Base-by-base conservation (phyloP, 2,113 vertebrate genomes). In the Gnathonemus longibarbis region DNA sequence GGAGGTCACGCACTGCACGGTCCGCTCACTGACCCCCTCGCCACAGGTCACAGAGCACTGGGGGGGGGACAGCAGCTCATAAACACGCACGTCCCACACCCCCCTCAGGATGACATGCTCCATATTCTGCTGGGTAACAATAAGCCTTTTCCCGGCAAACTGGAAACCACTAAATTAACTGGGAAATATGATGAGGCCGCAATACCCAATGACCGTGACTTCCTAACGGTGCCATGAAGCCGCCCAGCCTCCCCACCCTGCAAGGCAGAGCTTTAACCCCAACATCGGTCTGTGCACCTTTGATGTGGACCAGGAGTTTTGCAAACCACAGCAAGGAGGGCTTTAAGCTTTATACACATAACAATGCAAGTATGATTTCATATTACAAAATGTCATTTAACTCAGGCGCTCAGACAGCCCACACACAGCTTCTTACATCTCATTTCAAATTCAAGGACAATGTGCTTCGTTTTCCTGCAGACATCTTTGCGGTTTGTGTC, bases 1-100 rank as follows among this genome's bases (percentile, higher is more conserved):
- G 0, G 95, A 95, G 0, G 96, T 96, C 86, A 96, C 85, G 91
- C 98, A 99, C 92, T 97, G 97, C 93, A 98, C 97, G 0, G 95
- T 97, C 85, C 98, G 95, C 88, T 97, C 97, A 95, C 95, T 97
- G 93, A 97, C 94, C n/a, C 98, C 98, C 0, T 93, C 89, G 1
- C 97, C 98, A 89, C 98, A 99, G 90, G 95, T 97, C 90, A 94
- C 95, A 0, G 98, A 98, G 91, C 98, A 99, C 98, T 99, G 91
- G 0, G 56, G 10, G 89, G 8, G 52, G 15, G 15, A 52, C 48
- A 19, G 24, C 24, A 11, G 35, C 17, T 42, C 8, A 88, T 89
- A 39, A 90, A 53, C 50, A n/a, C 19, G 15, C 31, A 35, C 21
- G 1, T 6, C 42, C 31, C 5, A 46, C 39, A 49, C 24, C 42